phyloP scores from a whole-genome alignment of 2,888 invertebrate species.

The Athetis lepigone region DNA sequence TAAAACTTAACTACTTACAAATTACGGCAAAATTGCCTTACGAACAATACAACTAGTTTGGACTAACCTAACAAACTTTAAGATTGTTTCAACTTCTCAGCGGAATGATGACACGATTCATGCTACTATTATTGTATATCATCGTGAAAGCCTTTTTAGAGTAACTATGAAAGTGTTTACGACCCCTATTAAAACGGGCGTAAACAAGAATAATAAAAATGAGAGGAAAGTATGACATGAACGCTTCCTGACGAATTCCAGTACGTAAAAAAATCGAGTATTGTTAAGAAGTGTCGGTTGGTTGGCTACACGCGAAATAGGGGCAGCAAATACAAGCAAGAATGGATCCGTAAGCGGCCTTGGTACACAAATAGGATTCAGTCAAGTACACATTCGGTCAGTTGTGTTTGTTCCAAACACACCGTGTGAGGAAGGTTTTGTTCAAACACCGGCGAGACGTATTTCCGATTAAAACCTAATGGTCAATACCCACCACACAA shows the following conservation, averaged over 20 bases:
- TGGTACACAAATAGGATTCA: slow-evolving; percentile 53
- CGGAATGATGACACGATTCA: slow-evolving; percentile 47
- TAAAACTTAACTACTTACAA: slow-evolving; percentile 20
- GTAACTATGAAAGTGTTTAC: slow-evolving; percentile 55
- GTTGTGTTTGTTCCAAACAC: slow-evolving; percentile 39
- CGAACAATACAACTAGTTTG: slow-evolving; percentile 29
- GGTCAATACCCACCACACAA: not conserved
- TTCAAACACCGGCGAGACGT: slow-evolving; percentile 33
- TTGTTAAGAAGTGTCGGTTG: slow-evolving; percentile 13
- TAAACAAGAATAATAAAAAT: slow-evolving; percentile 50
- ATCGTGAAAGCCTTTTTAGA: slow-evolving; percentile 55
- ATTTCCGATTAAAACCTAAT: slow-evolving; percentile 44
- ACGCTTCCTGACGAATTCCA: slow-evolving; percentile 21
- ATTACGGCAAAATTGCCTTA: slow-evolving; percentile 22
- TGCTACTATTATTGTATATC: slow-evolving; percentile 46
- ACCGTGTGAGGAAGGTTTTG: slow-evolving; percentile 39
- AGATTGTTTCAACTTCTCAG: slow-evolving; percentile 37
- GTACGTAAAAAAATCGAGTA: slow-evolving; percentile 1
- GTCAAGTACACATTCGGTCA: slow-evolving; percentile 54
- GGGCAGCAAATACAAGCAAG: slow-evolving; percentile 40
- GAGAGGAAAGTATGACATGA: slow-evolving; percentile 31
- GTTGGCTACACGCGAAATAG: slow-evolving; percentile 40
- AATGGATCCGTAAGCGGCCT: slow-evolving; percentile 41
- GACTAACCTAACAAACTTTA: slow-evolving; percentile 45
- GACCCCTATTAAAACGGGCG: slow-evolving; percentile 44